A percentile compares a stretch with the other conserved stretches of the same genome.
Conservation (phyloP, 2,113 vertebrate genomes). For the Hemiscyllium ocellatum region DNA sequence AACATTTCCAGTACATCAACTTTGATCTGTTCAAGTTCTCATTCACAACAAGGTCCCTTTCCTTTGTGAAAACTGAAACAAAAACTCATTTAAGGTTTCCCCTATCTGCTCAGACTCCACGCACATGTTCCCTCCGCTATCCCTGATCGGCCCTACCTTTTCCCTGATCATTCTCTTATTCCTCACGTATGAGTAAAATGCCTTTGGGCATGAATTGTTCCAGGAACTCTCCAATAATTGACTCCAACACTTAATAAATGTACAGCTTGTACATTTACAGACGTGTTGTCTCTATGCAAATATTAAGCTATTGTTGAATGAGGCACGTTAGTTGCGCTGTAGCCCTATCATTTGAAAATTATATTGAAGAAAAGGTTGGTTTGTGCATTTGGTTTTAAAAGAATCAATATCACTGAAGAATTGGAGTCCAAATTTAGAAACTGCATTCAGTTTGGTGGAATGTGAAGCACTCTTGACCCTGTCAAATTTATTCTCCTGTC, state of each 20-base stretch:
- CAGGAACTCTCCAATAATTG: not conserved
- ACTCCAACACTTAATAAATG: not conserved
- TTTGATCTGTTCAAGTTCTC: no score
- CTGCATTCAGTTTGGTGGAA: not conserved
- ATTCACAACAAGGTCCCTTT: no score
- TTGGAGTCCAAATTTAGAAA: not conserved
- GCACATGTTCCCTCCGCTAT: no score
- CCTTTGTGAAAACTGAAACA: no score
- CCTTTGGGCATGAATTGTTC: not conserved
- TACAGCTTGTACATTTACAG: not conserved
- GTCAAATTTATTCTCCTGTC: not conserved
- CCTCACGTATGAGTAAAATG: no score
- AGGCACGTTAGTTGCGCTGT: not conserved
- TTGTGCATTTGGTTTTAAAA: not conserved
- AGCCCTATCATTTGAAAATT: not conserved
- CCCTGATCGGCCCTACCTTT: no score
- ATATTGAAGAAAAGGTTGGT: not conserved
- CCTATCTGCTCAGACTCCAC: no score
- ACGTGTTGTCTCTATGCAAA: not conserved
- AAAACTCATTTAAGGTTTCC: no score
- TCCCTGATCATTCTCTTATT: no score
- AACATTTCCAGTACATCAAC: no score
- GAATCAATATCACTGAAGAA: not conserved
- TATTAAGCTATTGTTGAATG: not conserved
- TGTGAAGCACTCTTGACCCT: not conserved